phyloP scores from a whole-genome alignment of 2,888 invertebrate species.

The Tetragonula carbonaria region DNA sequence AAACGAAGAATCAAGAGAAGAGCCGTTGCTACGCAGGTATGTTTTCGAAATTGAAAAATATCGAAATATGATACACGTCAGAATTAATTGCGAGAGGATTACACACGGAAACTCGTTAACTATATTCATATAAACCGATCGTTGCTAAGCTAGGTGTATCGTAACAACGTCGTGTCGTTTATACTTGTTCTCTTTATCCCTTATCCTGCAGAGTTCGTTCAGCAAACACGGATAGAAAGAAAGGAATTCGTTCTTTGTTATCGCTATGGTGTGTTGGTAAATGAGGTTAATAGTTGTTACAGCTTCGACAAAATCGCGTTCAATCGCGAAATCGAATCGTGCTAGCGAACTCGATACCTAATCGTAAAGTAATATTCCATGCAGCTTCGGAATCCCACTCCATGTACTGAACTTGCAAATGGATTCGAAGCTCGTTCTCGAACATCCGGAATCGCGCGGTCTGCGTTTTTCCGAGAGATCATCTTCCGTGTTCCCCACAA shows the following conservation, averaged over 20 bases:
- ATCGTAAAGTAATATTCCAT: conserved; percentile 46
- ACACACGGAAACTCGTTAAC: conserved; percentile 24
- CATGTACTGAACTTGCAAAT: conserved; percentile 54
- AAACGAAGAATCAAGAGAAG: neutral
- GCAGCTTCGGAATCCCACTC: conserved; percentile 39
- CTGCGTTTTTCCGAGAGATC: conserved; percentile 20
- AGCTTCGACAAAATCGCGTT: neutral
- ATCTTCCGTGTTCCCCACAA: conserved; percentile 13
- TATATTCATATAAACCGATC: conserved; percentile 21
- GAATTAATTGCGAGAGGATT: conserved; percentile 17
- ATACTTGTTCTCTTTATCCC: neutral
- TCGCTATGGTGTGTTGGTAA: conserved; percentile 39
- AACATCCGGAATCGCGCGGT: conserved; percentile 15
- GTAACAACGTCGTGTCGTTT: conserved; percentile 6
- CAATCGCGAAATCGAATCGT: conserved; percentile 53
- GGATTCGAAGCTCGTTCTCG: conserved; percentile 25
- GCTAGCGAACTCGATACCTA: conserved; percentile 50
- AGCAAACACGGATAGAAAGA: conserved; percentile 15
- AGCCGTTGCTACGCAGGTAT: conserved; percentile 30
- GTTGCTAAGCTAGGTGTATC: neutral
- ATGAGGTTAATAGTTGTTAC: conserved; percentile 51
- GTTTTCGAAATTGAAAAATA: neutral
- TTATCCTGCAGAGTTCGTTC: conserved; percentile 12
- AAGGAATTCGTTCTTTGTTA: conserved; percentile 32
- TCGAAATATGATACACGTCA: neutral